These are phyloP conservation scores for Drosophila longiperda DNA, from an alignment of 2,888 invertebrate species.

Conservation along the genomic window DNA sequence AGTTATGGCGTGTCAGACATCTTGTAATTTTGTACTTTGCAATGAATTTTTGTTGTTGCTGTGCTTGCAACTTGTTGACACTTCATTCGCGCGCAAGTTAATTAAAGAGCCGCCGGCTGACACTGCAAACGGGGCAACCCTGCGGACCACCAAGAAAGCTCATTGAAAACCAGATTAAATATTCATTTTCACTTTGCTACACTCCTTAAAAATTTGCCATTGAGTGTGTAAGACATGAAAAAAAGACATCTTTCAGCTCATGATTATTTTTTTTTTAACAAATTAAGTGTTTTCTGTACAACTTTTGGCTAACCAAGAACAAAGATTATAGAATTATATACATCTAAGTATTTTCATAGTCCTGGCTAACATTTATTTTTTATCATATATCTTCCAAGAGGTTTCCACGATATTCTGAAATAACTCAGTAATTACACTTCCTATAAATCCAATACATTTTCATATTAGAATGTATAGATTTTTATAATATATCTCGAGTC, in stretches of 20 bases:
- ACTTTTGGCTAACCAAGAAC: background rate
- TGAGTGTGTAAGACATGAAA: background rate
- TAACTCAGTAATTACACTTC: background rate
- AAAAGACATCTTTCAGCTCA: background rate
- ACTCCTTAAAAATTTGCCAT: background rate
- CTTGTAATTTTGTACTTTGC: constrained; percentile 73
- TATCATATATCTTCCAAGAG: background rate
- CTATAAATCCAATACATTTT: background rate
- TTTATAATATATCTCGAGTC: background rate
- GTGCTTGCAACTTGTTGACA: constrained; percentile 83
- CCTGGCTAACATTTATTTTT: too few relatives aligned
- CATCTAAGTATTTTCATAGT: background rate
- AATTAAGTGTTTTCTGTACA: background rate
- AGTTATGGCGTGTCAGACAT: constrained; percentile 77
- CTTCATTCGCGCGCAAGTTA: constrained; percentile 84
- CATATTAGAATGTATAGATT: background rate
- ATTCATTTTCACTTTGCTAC: constrained; percentile 17
- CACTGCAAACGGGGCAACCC: constrained; percentile 12
- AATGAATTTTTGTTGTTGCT: constrained; percentile 53
- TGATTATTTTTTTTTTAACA: background rate
- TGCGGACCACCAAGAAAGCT: constrained; percentile 52
- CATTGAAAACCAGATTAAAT: constrained; percentile 25
- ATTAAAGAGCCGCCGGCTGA: constrained; percentile 71
- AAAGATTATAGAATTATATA: background rate
- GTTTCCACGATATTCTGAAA: background rate